Conservation (phyloP, 2,888 invertebrate species). For the Eilema depressum region DNA sequence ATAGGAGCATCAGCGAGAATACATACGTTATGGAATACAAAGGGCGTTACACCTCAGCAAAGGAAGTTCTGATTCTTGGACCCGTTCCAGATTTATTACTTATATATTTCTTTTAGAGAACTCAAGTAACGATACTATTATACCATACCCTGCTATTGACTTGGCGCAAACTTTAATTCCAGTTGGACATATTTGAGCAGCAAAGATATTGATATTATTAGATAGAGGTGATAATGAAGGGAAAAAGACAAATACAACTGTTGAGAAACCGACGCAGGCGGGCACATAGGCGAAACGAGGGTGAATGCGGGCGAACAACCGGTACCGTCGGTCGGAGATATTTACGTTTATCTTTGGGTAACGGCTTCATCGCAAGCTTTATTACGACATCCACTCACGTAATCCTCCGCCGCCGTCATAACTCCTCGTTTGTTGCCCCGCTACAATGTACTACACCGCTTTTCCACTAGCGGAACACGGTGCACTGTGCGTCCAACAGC, state of each 20-base stretch:
- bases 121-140: not conserved
- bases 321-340: slow-evolving; percentile 81
- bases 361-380: slow-evolving; percentile 87
- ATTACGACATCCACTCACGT: slow-evolving; percentile 87
- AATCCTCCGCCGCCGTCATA: slow-evolving; percentile 85
- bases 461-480: slow-evolving; percentile 71
- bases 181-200: slow-evolving; percentile 41
- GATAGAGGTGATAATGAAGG: slow-evolving; percentile 59
- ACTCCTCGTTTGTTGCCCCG: slow-evolving; percentile 84
- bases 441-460: slow-evolving; percentile 82
- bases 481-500: slow-evolving; percentile 60
- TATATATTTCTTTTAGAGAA: not conserved
- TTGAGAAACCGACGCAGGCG: slow-evolving; percentile 42
- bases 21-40: slow-evolving; percentile 77
- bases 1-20: slow-evolving; percentile 81
- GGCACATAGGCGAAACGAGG: slow-evolving; percentile 53
- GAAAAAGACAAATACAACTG: slow-evolving; percentile 57
- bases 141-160: slow-evolving; percentile 10
- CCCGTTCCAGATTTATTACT: slow-evolving; percentile 8
- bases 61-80: slow-evolving; percentile 35
- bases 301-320: slow-evolving; percentile 60
- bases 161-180: slow-evolving; percentile 37
- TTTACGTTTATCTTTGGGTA: slow-evolving; percentile 87
- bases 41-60: slow-evolving; percentile 64
- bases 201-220: slow-evolving; percentile 53